These are phyloP conservation scores for Typhlomys cinereus DNA, from an alignment of 2,113 vertebrate genomes.

Conservation along the genomic window DNA sequence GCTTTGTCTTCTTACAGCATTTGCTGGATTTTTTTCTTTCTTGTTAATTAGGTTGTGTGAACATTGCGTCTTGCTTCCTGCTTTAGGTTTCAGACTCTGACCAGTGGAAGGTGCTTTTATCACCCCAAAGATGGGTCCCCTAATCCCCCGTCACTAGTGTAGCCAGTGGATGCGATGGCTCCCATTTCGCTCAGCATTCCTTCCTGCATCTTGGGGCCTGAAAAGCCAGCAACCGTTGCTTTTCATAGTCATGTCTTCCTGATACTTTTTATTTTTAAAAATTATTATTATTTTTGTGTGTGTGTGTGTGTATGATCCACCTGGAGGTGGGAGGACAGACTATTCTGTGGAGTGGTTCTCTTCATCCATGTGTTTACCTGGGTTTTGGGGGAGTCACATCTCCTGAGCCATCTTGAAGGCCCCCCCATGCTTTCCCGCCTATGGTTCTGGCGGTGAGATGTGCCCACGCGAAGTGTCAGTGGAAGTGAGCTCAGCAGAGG, in stretches of 20 bases:
- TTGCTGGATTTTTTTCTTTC: constrained; percentile 52
- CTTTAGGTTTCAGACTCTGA: neutral
- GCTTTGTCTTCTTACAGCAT: neutral
- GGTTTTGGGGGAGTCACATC: no score
- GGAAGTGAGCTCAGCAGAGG: neutral
- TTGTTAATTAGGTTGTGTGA: neutral
- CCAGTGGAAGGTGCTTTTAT: neutral
- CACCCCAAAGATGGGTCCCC: neutral
- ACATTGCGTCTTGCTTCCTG: neutral
- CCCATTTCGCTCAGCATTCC: neutral
- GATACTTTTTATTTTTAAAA: no score
- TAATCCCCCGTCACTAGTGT: neutral
- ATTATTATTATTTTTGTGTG: no score
- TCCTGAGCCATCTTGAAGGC: no score
- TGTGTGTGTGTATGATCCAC: no score
- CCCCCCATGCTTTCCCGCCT: no score
- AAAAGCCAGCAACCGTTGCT: neutral
- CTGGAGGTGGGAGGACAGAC: no score
- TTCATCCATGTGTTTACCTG: no score
- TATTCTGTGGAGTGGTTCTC: no score
- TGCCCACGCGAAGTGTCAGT: neutral
- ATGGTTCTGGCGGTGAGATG: neutral
- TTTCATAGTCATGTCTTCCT: neutral
- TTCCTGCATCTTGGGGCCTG: neutral
- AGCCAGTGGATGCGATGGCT: neutral